Percentiles rank a stretch among this genome's conserved stretches.
Evolutionary conservation across 2,113 vertebrate species (phyloP).

Genomic region (Psephotus haematonotus): DNA sequence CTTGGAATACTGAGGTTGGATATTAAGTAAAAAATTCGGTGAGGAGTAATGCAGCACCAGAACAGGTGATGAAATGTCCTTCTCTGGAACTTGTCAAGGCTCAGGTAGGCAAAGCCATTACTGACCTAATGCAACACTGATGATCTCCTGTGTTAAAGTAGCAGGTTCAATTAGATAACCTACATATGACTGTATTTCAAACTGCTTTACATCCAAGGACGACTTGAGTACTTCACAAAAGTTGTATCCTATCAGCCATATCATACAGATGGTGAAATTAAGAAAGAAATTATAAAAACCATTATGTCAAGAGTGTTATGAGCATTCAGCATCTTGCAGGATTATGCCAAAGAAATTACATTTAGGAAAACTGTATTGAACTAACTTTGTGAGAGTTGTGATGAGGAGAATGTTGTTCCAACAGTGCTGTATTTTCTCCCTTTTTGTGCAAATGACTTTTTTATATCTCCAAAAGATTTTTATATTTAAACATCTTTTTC

Average conservation of each 20-base stretch:
- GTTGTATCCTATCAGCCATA: not conserved
- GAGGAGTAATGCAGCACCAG: not conserved
- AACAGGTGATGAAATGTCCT: not conserved
- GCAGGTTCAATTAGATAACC: not conserved
- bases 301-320: not conserved
- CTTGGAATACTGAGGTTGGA: not conserved
- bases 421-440: not conserved
- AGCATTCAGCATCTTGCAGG: not conserved
- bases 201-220: not conserved
- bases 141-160: not conserved
- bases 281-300: not conserved
- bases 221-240: not conserved
- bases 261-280: not conserved
- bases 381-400: not conserved
- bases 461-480: not conserved
- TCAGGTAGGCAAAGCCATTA: not conserved
- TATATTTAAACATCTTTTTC: not conserved
- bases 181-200: not conserved
- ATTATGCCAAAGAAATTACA: not conserved
- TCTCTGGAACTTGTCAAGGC: not conserved
- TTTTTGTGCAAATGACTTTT: not conserved
- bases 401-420: not conserved
- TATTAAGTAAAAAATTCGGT: not conserved
- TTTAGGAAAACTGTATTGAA: not conserved
- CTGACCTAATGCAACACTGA: not conserved